These are phyloP conservation scores for Chaetogeoica ovagalla DNA, from an alignment of 2,888 invertebrate species.

Conservation along the genomic window DNA sequence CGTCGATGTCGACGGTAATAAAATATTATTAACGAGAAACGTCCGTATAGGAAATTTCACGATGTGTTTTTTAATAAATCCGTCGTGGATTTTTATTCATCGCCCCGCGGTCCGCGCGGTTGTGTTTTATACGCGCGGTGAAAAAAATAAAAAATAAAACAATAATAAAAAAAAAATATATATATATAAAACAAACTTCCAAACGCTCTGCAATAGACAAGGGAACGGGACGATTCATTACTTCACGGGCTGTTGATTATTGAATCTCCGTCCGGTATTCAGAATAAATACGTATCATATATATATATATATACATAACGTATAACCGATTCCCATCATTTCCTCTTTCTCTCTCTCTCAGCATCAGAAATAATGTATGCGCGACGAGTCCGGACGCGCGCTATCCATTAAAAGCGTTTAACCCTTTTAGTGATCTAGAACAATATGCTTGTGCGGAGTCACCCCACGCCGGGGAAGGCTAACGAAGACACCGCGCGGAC, in stretches of 20 bases:
- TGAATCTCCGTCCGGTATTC: slow-evolving; percentile 28
- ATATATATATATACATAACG: no score
- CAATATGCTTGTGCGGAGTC: slow-evolving; percentile 9
- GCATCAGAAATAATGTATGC: slow-evolving; percentile 50
- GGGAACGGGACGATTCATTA: slow-evolving; percentile 2
- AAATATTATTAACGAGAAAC: no score
- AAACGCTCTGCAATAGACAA: not conserved
- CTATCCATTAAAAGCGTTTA: slow-evolving; percentile 50
- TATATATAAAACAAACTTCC: slow-evolving; percentile 18
- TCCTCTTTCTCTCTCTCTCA: not conserved
- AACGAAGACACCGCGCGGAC: slow-evolving; percentile 32
- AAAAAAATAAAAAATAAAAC: no score
- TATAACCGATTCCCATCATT: slow-evolving; percentile 38
- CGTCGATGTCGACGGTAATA: no score
- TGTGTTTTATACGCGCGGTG: not conserved
- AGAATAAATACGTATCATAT: slow-evolving; percentile 9
- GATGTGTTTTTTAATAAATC: no score
- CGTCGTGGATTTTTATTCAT: not conserved
- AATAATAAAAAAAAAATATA: not conserved
- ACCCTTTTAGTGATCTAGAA: slow-evolving; percentile 50
- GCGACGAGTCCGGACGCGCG: slow-evolving; percentile 40
- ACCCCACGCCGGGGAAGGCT: slow-evolving; percentile 10
- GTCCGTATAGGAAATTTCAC: no score
- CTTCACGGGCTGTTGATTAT: slow-evolving; percentile 44
- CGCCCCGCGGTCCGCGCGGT: not conserved